Percentiles rank a stretch among this genome's conserved stretches.
These are phyloP conservation scores for Heliconius hortense DNA, from an alignment of 2,888 invertebrate species.

Conservation along the genomic window DNA sequence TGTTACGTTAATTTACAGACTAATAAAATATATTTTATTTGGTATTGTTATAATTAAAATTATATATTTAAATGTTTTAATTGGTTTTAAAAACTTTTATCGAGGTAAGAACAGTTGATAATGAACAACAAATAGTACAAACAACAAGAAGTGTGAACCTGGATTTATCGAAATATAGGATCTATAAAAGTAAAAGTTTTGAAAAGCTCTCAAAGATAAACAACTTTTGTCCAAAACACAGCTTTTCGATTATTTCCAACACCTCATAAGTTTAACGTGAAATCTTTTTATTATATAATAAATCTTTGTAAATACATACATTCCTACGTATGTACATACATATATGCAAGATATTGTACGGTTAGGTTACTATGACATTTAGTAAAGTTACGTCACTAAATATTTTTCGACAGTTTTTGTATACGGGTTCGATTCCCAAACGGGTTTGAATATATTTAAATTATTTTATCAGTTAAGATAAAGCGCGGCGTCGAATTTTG, in stretches of 20 bases:
- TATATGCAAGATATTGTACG: not conserved
- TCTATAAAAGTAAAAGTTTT: slow-evolving; percentile 10
- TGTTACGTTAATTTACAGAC: too few relatives aligned
- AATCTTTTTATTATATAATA: not conserved
- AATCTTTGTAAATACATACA: not conserved
- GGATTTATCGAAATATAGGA: not conserved
- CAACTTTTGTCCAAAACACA: slow-evolving; percentile 9
- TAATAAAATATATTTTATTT: too few relatives aligned
- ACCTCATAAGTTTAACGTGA: not conserved
- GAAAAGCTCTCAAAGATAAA: slow-evolving; percentile 16
- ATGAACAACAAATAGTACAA: not conserved
- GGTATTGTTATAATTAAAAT: too few relatives aligned
- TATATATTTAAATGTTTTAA: not conserved
- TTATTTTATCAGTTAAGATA: not conserved
- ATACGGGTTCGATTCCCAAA: not conserved
- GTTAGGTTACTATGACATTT: too few relatives aligned
- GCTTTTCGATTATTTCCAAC: slow-evolving; percentile 10
- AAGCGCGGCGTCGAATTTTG: not conserved
- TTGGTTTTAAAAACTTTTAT: not conserved
- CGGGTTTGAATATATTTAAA: not conserved
- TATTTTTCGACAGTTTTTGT: not conserved
- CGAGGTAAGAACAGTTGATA: not conserved
- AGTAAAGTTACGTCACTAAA: not conserved
- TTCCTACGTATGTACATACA: not conserved
- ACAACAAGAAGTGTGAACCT: not conserved